Percentiles rank a stretch among this genome's conserved stretches.
phyloP scores from a whole-genome alignment of 1,140 invertebrate genomes.

The Aphis craccivora region DNA sequence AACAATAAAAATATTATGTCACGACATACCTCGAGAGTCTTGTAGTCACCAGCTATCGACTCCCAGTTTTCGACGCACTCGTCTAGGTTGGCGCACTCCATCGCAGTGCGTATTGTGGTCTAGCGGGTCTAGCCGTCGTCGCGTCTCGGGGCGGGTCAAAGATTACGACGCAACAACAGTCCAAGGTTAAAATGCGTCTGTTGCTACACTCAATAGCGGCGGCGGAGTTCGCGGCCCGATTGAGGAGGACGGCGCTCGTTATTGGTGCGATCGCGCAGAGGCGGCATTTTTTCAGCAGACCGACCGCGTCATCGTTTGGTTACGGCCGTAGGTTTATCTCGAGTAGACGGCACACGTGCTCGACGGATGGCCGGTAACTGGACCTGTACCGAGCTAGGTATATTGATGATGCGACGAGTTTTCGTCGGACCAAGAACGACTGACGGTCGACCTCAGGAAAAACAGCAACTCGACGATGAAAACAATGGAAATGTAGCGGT shows the following conservation, averaged over 20 bases:
- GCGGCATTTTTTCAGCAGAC: background rate
- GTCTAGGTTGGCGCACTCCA: constrained; percentile 64
- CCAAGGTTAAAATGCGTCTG: constrained; percentile 51
- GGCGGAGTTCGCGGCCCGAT: background rate
- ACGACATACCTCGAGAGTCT: constrained; percentile 73
- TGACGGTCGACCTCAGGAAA: background rate
- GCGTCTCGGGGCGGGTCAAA: constrained; percentile 32
- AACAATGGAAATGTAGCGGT: background rate
- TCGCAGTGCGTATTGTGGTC: background rate
- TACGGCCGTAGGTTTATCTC: background rate
- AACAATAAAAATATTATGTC: background rate
- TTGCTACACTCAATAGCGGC: background rate
- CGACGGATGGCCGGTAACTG: background rate
- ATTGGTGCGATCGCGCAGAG: background rate
- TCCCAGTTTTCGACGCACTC: constrained; percentile 80
- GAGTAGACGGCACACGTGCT: background rate
- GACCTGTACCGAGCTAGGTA: background rate
- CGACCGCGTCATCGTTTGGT: background rate
- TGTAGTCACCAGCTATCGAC: constrained; percentile 78
- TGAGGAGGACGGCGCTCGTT: background rate
- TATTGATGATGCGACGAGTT: background rate
- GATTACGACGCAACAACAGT: background rate
- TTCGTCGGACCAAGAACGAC: background rate
- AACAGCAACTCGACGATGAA: background rate
- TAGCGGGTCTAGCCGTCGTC: background rate